phyloP scores from a whole-genome alignment of 2,888 invertebrate species.

The Coecobrya sp. region DNA sequence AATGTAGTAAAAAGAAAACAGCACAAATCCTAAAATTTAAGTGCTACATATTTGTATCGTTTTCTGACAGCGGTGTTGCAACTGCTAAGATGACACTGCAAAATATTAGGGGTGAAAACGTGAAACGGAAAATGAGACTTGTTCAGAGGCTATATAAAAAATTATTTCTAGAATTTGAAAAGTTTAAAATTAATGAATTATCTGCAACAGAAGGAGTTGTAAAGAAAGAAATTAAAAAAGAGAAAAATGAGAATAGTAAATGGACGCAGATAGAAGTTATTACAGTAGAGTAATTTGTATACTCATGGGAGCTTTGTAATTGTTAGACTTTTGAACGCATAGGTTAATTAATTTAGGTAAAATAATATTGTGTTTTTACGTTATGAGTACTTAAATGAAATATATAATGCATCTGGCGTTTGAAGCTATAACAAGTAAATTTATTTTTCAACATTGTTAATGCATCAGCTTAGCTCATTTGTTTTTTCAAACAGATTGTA shows the following conservation, averaged over 20 bases:
- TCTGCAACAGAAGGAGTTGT: background rate
- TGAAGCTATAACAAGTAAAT: background rate
- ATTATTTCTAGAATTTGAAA: conserved; percentile 46
- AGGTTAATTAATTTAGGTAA: too few relatives aligned
- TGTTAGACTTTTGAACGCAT: background rate
- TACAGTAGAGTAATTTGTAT: background rate
- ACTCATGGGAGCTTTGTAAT: too few relatives aligned
- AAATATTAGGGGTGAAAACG: conserved; percentile 21
- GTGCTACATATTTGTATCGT: conserved; percentile 38
- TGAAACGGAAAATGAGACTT: conserved; percentile 6
- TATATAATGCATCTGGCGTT: background rate
- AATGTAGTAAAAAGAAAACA: background rate
- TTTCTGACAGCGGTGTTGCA: background rate
- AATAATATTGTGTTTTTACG: too few relatives aligned
- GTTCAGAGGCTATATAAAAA: conserved; percentile 5
- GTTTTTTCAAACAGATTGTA: background rate
- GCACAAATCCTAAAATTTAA: conserved; percentile 19
- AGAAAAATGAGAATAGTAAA: background rate
- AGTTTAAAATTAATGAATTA: conserved; percentile 30
- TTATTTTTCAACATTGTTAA: conserved; percentile 39
- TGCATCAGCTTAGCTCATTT: conserved; percentile 30
- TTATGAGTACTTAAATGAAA: background rate
- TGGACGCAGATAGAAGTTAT: conserved; percentile 35
- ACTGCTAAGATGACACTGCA: conserved; percentile 27
- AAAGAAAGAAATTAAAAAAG: background rate